Percentiles rank a stretch among this genome's conserved stretches.
phyloP scores from a whole-genome alignment of 2,888 invertebrate species.

The Ophion obscuratus region DNA sequence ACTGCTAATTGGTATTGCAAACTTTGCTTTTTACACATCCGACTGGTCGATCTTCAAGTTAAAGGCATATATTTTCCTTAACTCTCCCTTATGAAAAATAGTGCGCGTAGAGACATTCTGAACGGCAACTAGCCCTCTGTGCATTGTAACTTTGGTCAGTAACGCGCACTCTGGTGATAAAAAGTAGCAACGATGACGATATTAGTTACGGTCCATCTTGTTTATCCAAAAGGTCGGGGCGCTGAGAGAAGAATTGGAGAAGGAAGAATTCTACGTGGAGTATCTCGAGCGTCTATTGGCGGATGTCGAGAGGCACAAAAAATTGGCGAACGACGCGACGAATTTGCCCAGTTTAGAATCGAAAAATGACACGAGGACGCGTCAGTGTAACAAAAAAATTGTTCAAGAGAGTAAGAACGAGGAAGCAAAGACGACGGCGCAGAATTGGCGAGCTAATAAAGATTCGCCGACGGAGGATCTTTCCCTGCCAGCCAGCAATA shows the following conservation, averaged over 20 bases:
- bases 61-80: no score
- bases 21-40: no score
- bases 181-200: not conserved
- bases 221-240: conserved; percentile 85
- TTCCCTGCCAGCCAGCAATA: conserved; percentile 72
- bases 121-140: no score
- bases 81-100: no score
- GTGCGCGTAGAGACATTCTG: no score
- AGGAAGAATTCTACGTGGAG: conserved; percentile 95
- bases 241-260: conserved; percentile 93
- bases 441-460: conserved; percentile 24
- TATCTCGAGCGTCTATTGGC: conserved; percentile 93
- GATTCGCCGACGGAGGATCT: conserved; percentile 33
- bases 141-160: no score
- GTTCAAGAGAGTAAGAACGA: conserved; percentile 62
- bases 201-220: not conserved
- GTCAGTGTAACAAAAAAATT: conserved; percentile 33
- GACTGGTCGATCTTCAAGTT: no score
- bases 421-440: conserved; percentile 78
- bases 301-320: conserved; percentile 93
- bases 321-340: conserved; percentile 75
- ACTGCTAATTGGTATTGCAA: not conserved
- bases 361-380: conserved; percentile 79
- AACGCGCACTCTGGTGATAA: no score
- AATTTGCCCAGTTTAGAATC: conserved; percentile 84